A percentile compares a stretch with the other conserved stretches of the same genome.
phyloP scores from a whole-genome alignment of 2,797 vertebrate genomes.

The Acanthornis magna region DNA sequence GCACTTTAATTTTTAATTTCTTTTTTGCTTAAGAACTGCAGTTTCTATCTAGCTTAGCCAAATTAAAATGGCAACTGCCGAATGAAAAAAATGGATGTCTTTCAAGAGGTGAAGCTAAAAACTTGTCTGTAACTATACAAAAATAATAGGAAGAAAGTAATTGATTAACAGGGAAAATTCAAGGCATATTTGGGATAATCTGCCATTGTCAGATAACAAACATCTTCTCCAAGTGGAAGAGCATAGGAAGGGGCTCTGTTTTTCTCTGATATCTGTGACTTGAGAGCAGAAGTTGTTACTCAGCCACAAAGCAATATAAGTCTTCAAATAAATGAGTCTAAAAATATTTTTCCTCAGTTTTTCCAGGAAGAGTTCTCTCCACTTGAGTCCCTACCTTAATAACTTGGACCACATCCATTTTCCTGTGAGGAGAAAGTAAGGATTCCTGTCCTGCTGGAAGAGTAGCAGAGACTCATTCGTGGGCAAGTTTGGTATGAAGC shows the following conservation, averaged over 20 bases:
- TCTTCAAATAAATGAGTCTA: background rate
- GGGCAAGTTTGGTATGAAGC: too few species aligned
- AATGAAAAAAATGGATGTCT: accelerated
- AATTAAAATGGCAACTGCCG: background rate
- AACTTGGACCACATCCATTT: too few species aligned
- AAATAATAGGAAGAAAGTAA: background rate
- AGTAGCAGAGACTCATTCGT: too few species aligned
- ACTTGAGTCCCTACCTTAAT: background rate
- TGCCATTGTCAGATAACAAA: background rate
- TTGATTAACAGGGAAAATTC: background rate
- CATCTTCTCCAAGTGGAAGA: background rate
- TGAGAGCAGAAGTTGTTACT: background rate
- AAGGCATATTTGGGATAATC: background rate
- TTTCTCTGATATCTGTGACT: background rate
- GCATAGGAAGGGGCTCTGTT: background rate
- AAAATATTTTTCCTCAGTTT: background rate
- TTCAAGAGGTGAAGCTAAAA: background rate
- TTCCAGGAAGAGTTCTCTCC: background rate
- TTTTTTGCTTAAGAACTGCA: background rate
- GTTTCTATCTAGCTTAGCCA: background rate
- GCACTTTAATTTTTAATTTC: background rate
- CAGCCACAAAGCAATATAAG: background rate
- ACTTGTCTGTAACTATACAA: background rate
- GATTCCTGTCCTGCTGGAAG: too few species aligned
- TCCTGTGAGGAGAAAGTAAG: too few species aligned